These are phyloP conservation scores for Austrofundulus limnaeus DNA, from an alignment of 2,113 vertebrate species.

Conservation along the genomic window DNA sequence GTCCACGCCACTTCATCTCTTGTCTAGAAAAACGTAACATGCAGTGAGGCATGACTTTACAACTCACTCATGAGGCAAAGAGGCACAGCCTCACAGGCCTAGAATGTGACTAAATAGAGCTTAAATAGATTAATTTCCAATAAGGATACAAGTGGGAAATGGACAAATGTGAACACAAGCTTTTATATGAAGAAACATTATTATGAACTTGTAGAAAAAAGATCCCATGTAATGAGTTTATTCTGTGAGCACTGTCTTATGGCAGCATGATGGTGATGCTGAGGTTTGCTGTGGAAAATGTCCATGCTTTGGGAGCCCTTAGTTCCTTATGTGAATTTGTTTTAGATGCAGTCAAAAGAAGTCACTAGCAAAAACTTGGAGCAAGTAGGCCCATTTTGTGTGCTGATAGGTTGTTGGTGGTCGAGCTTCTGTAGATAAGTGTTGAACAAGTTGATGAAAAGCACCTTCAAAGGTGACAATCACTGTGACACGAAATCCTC, in stretches of 20 bases:
- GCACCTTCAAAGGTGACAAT: conserved; percentile 38
- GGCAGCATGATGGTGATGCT: conserved; percentile 56
- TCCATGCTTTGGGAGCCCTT: conserved; percentile 60
- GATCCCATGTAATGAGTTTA: conserved; percentile 32
- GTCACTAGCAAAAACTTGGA: conserved; percentile 39
- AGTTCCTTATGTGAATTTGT: conserved; percentile 49
- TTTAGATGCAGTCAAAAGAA: conserved; percentile 24
- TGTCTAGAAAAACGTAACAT: conserved; percentile 55
- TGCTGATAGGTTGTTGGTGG: conserved; percentile 24
- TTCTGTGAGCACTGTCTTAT: conserved; percentile 40
- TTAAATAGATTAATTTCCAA: conserved; percentile 36
- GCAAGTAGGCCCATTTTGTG: conserved; percentile 30
- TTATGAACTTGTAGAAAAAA: conserved; percentile 33
- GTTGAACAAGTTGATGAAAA: conserved; percentile 31
- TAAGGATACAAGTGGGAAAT: conserved; percentile 29
- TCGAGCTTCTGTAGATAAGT: conserved; percentile 16
- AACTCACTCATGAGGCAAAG: conserved; percentile 46
- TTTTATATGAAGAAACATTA: conserved; percentile 25
- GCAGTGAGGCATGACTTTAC: conserved; percentile 58
- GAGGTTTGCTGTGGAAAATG: conserved; percentile 61
- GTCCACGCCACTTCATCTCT: conserved; percentile 50
- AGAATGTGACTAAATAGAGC: conserved; percentile 40
- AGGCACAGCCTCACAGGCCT: conserved; percentile 38
- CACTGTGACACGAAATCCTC: conserved; percentile 47
- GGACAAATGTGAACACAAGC: conserved; percentile 38